These are phyloP conservation scores for Tenthredo amoena DNA, from an alignment of 2,888 invertebrate species.

Conservation along the genomic window DNA sequence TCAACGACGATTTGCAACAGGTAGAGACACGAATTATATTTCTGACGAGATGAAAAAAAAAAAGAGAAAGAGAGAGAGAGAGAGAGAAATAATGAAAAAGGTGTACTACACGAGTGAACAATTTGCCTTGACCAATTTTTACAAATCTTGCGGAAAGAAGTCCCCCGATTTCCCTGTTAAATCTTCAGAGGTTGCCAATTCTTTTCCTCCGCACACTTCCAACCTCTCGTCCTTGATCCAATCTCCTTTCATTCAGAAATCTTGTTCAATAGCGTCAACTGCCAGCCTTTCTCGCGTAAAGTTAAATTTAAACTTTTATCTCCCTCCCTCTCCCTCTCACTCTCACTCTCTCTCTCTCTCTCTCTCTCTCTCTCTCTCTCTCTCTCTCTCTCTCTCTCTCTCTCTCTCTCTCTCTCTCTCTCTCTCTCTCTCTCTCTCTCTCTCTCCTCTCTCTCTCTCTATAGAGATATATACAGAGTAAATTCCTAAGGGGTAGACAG, in stretches of 20 bases:
- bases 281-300: background rate
- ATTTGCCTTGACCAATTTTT: conserved; percentile 11
- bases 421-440: background rate
- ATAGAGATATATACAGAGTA: background rate
- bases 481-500: no score
- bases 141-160: conserved; percentile 1
- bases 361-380: background rate
- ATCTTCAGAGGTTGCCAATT: conserved; percentile 4
- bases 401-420: background rate
- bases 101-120: background rate
- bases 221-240: background rate
- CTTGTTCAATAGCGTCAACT: conserved; percentile 5
- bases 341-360: background rate
- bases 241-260: conserved; percentile 18
- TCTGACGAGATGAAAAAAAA: background rate
- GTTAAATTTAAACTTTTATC: background rate
- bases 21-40: background rate
- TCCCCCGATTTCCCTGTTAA: background rate
- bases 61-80: background rate
- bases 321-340: background rate
- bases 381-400: background rate
- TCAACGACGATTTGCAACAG: background rate
- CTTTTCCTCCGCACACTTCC: background rate
- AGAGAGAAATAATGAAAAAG: background rate
- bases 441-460: background rate